phyloP scores from a whole-genome alignment of 2,113 vertebrate species.

The Thermophis baileyi region DNA sequence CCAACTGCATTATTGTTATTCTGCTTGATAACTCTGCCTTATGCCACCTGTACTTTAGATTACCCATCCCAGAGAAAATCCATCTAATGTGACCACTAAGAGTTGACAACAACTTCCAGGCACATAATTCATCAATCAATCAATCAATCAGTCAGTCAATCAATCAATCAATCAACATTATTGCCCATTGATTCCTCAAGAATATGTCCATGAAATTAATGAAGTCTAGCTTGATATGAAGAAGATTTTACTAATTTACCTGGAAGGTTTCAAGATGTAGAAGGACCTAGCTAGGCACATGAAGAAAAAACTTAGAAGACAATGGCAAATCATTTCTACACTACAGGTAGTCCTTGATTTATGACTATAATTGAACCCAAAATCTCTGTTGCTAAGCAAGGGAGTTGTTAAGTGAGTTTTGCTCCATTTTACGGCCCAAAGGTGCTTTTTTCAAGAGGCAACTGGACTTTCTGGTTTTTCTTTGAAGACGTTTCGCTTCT shows the following conservation, averaged over 20 bases:
- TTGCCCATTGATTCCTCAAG: not conserved
- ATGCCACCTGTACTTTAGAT: not conserved
- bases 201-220: not conserved
- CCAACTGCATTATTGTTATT: not conserved
- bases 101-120: not conserved
- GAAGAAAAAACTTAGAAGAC: not conserved
- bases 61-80: not conserved
- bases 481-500: too few relatives aligned
- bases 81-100: not conserved
- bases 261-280: not conserved
- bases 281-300: not conserved
- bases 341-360: not conserved
- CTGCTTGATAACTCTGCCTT: not conserved
- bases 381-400: not conserved
- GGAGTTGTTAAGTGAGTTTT: not conserved
- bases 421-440: not conserved
- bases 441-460: too few relatives aligned
- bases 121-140: not conserved
- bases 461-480: too few relatives aligned
- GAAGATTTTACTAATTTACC: not conserved
- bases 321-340: not conserved
- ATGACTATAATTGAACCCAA: not conserved
- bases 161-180: not conserved
- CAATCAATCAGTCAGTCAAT: not conserved
- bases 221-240: not conserved